Evolutionary conservation across 2,888 invertebrate species (phyloP), one percentile per base, ranked within the genome.

Genomic region (Hydroisotoma schaefferi): DNA sequence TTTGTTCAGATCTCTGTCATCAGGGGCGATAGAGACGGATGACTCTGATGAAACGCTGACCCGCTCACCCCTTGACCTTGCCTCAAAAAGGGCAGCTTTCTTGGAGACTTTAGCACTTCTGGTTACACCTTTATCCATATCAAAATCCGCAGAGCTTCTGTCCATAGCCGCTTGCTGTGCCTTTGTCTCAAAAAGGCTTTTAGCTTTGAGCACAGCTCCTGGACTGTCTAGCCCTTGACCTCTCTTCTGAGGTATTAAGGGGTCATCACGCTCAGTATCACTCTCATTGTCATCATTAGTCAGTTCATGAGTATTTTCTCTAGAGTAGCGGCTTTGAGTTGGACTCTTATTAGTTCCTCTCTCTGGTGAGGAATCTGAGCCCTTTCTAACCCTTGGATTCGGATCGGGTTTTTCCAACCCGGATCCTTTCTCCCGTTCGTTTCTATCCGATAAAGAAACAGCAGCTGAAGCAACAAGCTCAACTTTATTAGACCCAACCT

Each of bases 131-230:
- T 51, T 52, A n/a, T 54, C 60, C 26, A 56, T 44, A 15, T 64
- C 64, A 26, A 63, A 60, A 15, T 58, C 61, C 1, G 57, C 47
- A 0, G 65, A 66, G 33, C 62, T 57, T 22, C 61, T 40, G n/a
- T 69, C 66, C 18, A 54, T 57, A 0, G 68, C 64, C 12, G 70
- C 68, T 53, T 72, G 70, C 25, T 60, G 57, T 10, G 82, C 81
- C 65, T 84, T 83, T 64, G 82, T 85, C 77, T 87, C 87, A 76
- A 87, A 87, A 37, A 87, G 75, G 40, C 83, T 84, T 76, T 86
- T 87, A 0, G 87, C 87, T 76, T 84, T 84, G 52, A 83, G 82
- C 0, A 87, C 84, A n/a, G 83, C 83, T n/a, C 71, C 74, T 1
- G 73, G 73, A 47, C 70, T 71, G 69, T 85, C 85, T 47, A 82